Evolutionary conservation across 2,113 vertebrate species (phyloP).

Genomic region (Zonotrichia leucophrys): DNA sequence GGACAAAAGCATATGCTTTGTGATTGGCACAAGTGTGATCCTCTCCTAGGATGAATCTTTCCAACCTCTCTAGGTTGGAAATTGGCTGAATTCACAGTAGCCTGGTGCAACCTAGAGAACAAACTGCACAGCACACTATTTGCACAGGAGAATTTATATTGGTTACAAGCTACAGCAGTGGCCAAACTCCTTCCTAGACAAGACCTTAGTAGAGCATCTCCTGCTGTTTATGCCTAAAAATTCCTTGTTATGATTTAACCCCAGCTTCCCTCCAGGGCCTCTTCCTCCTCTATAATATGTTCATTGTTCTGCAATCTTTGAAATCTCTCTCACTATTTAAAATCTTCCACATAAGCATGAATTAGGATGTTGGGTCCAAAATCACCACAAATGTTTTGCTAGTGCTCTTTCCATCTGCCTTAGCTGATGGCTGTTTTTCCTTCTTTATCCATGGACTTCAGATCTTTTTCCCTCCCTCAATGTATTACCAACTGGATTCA

Average conservation of each 20-base stretch:
- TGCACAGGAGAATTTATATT: neutral
- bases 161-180: neutral
- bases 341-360: neutral
- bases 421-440: neutral
- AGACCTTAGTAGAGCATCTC: neutral
- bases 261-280: neutral
- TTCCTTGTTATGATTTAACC: neutral
- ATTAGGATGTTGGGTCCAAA: accelerated
- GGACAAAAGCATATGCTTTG: neutral
- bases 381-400: neutral
- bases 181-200: neutral
- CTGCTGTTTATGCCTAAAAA: neutral
- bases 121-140: neutral
- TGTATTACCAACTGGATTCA: neutral
- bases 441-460: neutral
- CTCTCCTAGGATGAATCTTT: neutral
- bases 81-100: neutral
- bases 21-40: neutral
- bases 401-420: neutral
- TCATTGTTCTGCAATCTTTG: neutral
- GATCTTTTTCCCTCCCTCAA: neutral
- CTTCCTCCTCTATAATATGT: neutral
- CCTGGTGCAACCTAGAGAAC: neutral
- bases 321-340: neutral
- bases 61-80: neutral